Conservation (phyloP, 2,113 vertebrate genomes). For the Percina caprodes region DNA sequence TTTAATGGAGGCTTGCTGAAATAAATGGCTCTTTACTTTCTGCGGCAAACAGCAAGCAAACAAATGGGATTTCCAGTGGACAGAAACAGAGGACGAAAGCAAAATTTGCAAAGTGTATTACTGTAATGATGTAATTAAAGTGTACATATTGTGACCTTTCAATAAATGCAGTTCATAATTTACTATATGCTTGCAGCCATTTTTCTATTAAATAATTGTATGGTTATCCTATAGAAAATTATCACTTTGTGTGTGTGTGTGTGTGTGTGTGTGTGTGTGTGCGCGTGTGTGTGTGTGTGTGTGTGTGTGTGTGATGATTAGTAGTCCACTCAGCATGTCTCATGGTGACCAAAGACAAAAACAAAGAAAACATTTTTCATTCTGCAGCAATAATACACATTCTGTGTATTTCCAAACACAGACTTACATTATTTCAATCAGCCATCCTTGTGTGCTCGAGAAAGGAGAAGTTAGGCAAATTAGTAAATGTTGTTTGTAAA, state of each 20-base stretch:
- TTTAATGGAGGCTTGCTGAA: too few relatives aligned
- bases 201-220: background rate
- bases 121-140: too few relatives aligned
- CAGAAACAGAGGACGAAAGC: too few relatives aligned
- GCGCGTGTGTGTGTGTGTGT: too few relatives aligned
- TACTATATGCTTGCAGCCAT: background rate
- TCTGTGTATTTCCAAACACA: background rate
- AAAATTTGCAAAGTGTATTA: too few relatives aligned
- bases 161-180: slow-evolving; percentile 4
- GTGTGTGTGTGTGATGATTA: too few relatives aligned
- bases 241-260: background rate
- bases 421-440: background rate
- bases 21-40: too few relatives aligned
- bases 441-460: background rate
- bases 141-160: slow-evolving; percentile 5
- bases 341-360: background rate
- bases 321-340: background rate
- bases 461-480: slow-evolving; percentile 18
- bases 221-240: background rate
- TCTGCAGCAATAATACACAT: background rate
- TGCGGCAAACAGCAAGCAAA: too few relatives aligned
- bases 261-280: too few relatives aligned
- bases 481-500: slow-evolving; percentile 16
- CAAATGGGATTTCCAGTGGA: too few relatives aligned
- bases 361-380: background rate